These are phyloP conservation scores for Cheilosia soror DNA, from an alignment of 2,888 invertebrate genomes.

Conservation along the genomic window DNA sequence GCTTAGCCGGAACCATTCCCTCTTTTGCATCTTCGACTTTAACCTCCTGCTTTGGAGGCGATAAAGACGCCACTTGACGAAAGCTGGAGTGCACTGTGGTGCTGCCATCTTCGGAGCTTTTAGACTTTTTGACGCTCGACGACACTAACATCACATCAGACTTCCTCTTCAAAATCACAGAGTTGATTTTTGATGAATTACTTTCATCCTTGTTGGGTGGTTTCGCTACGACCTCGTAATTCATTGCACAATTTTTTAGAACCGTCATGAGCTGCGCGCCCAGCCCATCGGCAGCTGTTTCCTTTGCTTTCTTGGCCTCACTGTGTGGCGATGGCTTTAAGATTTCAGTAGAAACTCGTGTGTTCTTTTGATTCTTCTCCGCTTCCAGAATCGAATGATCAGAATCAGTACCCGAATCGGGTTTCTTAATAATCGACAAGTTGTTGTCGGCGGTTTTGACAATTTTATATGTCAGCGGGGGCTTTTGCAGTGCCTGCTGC, in stretches of 20 bases:
- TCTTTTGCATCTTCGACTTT: conserved; percentile 74
- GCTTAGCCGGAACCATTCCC: conserved; percentile 4
- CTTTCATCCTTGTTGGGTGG: conserved; percentile 78
- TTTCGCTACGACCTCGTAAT: conserved; percentile 81
- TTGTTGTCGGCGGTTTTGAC: conserved; percentile 83
- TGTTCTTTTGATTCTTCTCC: conserved; percentile 39
- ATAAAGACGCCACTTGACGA: conserved; percentile 15
- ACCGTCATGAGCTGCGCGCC: background rate
- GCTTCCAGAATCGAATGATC: conserved; percentile 79
- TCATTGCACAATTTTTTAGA: conserved; percentile 65
- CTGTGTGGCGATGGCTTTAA: conserved; percentile 25
- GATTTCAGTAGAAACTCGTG: conserved; percentile 2
- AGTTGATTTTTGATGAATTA: conserved; percentile 78
- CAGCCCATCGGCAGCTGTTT: background rate
- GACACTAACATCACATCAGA: conserved; percentile 72
- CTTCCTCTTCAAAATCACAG: conserved; percentile 82
- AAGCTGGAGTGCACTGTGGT: background rate
- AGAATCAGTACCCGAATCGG: conserved; percentile 81
- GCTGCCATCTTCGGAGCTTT: conserved; percentile 70
- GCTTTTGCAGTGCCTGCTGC: conserved; percentile 79
- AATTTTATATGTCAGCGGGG: conserved; percentile 83
- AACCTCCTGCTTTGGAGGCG: conserved; percentile 62
- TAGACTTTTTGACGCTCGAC: conserved; percentile 77
- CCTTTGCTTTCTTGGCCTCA: conserved; percentile 22
- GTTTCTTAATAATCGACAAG: conserved; percentile 82